A percentile compares a stretch with the other conserved stretches of the same genome.
Evolutionary conservation across 2,888 invertebrate species (phyloP).

Genomic region (Esperia sulphurella): DNA sequence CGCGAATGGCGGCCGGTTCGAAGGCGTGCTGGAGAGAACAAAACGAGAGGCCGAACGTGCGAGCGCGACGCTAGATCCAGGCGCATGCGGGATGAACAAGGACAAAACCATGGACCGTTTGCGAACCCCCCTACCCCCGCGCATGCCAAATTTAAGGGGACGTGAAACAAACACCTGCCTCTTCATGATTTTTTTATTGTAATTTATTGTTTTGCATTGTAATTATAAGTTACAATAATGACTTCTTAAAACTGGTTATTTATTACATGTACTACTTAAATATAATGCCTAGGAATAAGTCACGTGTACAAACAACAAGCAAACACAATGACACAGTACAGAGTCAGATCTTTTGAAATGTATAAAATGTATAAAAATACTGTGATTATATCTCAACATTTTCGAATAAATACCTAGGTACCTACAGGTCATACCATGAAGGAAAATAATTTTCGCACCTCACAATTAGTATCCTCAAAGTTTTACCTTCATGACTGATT

Average conservation of each 20-base stretch:
- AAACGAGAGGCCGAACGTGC: slow-evolving; percentile 53
- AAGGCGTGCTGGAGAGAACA: slow-evolving; percentile 25
- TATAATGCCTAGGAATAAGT: not conserved
- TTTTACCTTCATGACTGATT: too few relatives aligned
- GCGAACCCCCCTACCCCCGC: slow-evolving; percentile 35
- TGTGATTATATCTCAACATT: slow-evolving; percentile 5
- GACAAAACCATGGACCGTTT: slow-evolving; percentile 45
- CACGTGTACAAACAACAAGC: not conserved
- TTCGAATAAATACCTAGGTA: too few relatives aligned
- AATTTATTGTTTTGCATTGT: not conserved
- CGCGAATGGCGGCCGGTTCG: slow-evolving; percentile 40
- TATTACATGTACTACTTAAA: not conserved
- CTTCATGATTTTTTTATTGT: slow-evolving; percentile 1
- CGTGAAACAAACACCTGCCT: slow-evolving; percentile 48
- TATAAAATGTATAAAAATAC: slow-evolving; percentile 3
- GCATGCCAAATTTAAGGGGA: slow-evolving; percentile 44
- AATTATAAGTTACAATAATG: not conserved
- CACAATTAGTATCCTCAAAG: too few relatives aligned
- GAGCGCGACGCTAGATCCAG: slow-evolving; percentile 35
- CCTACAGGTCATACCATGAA: too few relatives aligned
- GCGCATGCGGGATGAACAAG: slow-evolving; percentile 25
- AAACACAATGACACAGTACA: not conserved
- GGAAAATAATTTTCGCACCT: too few relatives aligned
- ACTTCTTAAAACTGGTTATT: not conserved
- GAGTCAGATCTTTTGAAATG: not conserved